Evolutionary conservation across 2,113 vertebrate species (phyloP).

Genomic region (Gallinago jamesoni): DNA sequence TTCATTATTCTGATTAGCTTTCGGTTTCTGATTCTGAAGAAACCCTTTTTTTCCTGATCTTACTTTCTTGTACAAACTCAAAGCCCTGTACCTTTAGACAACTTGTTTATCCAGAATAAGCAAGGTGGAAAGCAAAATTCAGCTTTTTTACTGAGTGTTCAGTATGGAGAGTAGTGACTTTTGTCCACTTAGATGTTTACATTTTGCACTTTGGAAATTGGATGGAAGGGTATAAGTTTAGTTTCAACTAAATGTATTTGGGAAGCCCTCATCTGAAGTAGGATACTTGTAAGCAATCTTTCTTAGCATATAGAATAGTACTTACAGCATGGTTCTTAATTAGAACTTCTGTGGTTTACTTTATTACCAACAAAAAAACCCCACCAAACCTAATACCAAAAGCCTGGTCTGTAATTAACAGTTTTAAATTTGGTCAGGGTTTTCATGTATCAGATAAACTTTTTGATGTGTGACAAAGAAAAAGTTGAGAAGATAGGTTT

Average conservation of each 20-base stretch:
- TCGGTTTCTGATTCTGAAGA: neutral
- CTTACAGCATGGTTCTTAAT: neutral
- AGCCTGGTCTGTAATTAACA: neutral
- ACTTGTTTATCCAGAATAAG: neutral
- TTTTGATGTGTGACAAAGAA: neutral
- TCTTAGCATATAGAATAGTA: neutral
- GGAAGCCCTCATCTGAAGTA: neutral
- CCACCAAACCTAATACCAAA: neutral
- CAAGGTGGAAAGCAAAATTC: neutral
- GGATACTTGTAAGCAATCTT: neutral
- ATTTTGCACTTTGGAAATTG: neutral
- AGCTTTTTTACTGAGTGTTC: neutral
- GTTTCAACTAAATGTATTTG: neutral
- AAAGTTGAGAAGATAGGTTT: neutral
- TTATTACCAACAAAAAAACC: neutral
- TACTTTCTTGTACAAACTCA: neutral
- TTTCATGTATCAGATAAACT: neutral
- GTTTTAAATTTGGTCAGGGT: neutral
- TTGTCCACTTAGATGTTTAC: neutral
- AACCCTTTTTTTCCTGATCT: accelerated
- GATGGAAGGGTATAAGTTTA: neutral
- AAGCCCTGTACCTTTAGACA: neutral
- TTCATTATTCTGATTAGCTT: neutral
- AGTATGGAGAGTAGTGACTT: neutral
- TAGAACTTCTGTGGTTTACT: neutral